A percentile compares a stretch with the other conserved stretches of the same genome.
Conservation (phyloP, 2,113 vertebrate genomes). For the Numenius arquata region DNA sequence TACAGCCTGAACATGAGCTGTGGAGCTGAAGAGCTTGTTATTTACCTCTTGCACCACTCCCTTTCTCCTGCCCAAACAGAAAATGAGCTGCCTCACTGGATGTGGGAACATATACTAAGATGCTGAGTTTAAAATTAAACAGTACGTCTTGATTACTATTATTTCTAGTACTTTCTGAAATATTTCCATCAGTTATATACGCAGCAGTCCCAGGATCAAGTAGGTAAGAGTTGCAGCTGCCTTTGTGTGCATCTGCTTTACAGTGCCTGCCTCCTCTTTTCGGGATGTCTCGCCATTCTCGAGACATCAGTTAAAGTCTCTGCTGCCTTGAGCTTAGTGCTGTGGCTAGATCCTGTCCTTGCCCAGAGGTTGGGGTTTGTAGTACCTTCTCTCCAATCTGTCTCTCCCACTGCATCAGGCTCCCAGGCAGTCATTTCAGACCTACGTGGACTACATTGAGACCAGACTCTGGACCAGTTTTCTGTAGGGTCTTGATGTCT, state of each 20-base stretch:
- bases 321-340: neutral
- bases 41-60: neutral
- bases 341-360: neutral
- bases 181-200: neutral
- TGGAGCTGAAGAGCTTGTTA: neutral
- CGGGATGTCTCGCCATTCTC: accelerated
- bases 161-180: neutral
- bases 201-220: neutral
- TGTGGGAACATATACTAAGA: neutral
- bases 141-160: neutral
- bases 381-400: neutral
- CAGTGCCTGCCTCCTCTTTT: neutral
- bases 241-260: neutral
- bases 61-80: neutral
- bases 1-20: neutral
- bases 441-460: accelerated
- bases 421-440: neutral
- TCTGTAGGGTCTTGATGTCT: neutral
- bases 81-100: neutral
- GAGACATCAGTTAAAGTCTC: neutral
- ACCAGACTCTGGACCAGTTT: neutral
- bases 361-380: accelerated
- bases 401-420: neutral
- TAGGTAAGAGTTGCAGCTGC: neutral
- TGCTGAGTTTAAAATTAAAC: neutral